phyloP scores from a whole-genome alignment of 1,140 invertebrate genomes.

The Oryzaephilus surinamensis region DNA sequence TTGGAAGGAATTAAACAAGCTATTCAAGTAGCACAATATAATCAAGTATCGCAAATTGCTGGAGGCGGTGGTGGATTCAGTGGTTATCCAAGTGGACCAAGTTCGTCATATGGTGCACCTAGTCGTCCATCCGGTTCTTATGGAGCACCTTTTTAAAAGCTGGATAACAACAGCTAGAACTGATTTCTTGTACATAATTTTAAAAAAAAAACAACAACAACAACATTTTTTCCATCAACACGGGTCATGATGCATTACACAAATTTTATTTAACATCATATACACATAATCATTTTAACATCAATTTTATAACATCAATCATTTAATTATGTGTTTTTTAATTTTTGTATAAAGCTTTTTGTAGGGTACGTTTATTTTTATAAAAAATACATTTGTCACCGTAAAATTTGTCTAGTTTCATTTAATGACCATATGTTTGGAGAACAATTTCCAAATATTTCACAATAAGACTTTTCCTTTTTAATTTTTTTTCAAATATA shows the following conservation, averaged over 20 bases:
- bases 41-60: constrained; percentile 40
- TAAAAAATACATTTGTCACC: constrained; percentile 40
- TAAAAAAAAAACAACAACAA: neutral
- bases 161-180: constrained; percentile 23
- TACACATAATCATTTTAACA: no score
- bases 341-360: constrained; percentile 38
- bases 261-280: constrained; percentile 24
- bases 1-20: constrained; percentile 65
- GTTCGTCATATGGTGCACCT: constrained; percentile 25
- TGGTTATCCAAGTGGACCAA: constrained; percentile 39
- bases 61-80: constrained; percentile 44
- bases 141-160: constrained; percentile 42
- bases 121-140: constrained; percentile 45
- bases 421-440: no score
- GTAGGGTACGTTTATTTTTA: constrained; percentile 34
- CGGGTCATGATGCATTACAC: constrained; percentile 36
- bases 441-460: no score
- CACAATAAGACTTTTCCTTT: no score
- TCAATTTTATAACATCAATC: constrained; percentile 1
- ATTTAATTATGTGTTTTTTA: constrained; percentile 21
- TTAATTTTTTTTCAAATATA: no score
- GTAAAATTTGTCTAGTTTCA: constrained; percentile 17
- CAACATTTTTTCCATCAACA: constrained; percentile 23
- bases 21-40: constrained; percentile 64
- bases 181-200: constrained; percentile 23